Evolutionary conservation across 1,140 invertebrate species (phyloP).

Genomic region (Bicyclus anynana): DNA sequence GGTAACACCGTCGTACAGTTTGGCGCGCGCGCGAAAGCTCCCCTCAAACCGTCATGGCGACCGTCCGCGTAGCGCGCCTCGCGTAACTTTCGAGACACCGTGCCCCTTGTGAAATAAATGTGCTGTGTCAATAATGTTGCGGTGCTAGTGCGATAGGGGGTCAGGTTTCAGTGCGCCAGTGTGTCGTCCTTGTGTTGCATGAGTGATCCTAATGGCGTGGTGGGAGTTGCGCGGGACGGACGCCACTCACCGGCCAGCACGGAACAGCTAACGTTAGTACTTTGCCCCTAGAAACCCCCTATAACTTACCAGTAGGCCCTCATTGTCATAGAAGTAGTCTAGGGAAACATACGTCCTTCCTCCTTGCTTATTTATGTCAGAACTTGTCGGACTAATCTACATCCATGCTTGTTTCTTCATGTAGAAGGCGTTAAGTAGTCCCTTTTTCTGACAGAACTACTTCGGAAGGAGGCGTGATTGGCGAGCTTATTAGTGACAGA

Average conservation of each 20-base stretch:
- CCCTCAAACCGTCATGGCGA: conserved; percentile 60
- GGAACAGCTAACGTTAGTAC: conserved; percentile 70
- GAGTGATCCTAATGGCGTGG: conserved; percentile 60
- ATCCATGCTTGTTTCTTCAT: no score
- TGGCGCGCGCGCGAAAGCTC: conserved; percentile 68
- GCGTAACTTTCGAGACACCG: conserved; percentile 34
- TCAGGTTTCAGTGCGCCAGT: conserved; percentile 37
- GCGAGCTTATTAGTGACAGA: no score
- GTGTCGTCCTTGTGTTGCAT: conserved; percentile 61
- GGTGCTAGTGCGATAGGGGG: conserved; percentile 39
- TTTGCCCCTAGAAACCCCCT: conserved; percentile 2
- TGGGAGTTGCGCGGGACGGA: conserved; percentile 56
- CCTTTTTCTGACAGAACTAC: no score
- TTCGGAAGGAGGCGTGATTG: no score
- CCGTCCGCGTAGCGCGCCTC: conserved; percentile 51
- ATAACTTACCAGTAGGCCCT: no score
- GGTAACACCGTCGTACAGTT: conserved; percentile 44
- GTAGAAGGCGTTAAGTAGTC: no score
- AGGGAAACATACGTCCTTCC: no score
- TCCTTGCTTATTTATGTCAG: no score
- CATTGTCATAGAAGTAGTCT: no score
- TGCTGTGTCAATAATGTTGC: conserved; percentile 56
- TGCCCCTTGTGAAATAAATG: conserved; percentile 18
- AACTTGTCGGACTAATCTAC: no score
- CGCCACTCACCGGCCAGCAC: conserved; percentile 67